These are phyloP conservation scores for Oreochromis grahami DNA, from an alignment of 2,797 vertebrate genomes.

Conservation along the genomic window DNA sequence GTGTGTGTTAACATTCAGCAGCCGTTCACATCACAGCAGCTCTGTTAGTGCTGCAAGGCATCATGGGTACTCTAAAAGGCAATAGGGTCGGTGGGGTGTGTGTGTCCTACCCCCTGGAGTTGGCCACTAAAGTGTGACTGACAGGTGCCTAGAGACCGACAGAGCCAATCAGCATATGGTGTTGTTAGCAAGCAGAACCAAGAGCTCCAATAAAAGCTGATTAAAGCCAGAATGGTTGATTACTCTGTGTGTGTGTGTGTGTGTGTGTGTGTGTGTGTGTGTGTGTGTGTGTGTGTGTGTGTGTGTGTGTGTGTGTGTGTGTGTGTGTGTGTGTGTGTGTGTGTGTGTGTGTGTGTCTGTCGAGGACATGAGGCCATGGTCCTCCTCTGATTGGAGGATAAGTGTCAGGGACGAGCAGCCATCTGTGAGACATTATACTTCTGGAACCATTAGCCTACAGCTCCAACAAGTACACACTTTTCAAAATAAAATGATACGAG, in stretches of 20 bases:
- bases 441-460: conserved; percentile 24
- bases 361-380: neutral
- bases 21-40: conserved; percentile 33
- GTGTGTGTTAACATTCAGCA: conserved; percentile 28
- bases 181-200: conserved; percentile 37
- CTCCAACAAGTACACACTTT: neutral
- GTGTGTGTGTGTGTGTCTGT: neutral
- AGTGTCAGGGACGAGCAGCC: neutral
- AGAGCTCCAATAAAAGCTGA: conserved; percentile 50
- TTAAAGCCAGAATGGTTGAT: conserved; percentile 39
- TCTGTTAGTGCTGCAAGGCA: conserved; percentile 21
- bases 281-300: neutral
- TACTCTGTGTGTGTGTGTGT: neutral
- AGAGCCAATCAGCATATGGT: conserved; percentile 48
- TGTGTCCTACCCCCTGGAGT: neutral
- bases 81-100: neutral
- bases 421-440: conserved; percentile 22
- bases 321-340: neutral
- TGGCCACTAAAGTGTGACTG: conserved; percentile 51
- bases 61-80: conserved; percentile 4
- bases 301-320: too few species aligned
- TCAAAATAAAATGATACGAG: neutral
- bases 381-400: neutral
- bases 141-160: conserved; percentile 36
- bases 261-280: neutral